phyloP scores from a whole-genome alignment of 2,888 invertebrate species.

The Agrotis exclamationis region DNA sequence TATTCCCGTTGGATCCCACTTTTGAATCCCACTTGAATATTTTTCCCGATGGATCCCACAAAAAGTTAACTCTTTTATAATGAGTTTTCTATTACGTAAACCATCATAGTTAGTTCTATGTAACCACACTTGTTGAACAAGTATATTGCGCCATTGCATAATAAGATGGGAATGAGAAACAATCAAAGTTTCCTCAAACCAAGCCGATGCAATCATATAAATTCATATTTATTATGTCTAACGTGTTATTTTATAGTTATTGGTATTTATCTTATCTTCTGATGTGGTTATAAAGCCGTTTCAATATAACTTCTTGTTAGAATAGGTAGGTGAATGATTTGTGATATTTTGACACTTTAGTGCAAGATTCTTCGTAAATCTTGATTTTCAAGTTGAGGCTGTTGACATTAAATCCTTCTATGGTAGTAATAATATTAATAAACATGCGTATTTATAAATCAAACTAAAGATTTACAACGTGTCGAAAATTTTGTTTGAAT shows the following conservation, averaged over 20 bases:
- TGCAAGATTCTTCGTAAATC: conserved; percentile 52
- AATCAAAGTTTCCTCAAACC: conserved; percentile 15
- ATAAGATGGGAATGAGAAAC: conserved; percentile 26
- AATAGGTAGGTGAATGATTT: conserved; percentile 24
- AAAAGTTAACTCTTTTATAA: conserved; percentile 44
- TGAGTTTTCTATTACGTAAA: conserved; percentile 32
- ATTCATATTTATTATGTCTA: conserved; percentile 35
- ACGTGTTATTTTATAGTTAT: conserved; percentile 42
- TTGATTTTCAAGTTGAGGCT: conserved; percentile 30
- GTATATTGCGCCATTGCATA: conserved; percentile 20
- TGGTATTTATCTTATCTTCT: conserved; percentile 43
- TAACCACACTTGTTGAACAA: conserved; percentile 4
- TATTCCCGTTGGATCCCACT: no score
- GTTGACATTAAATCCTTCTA: conserved; percentile 36
- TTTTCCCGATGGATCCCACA: no score
- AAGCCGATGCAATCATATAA: conserved; percentile 40
- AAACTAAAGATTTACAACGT: not conserved
- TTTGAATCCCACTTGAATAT: no score
- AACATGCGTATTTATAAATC: conserved; percentile 26
- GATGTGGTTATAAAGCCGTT: conserved; percentile 42
- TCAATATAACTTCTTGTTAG: conserved; percentile 30
- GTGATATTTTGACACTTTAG: conserved; percentile 45
- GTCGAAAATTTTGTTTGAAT: not conserved
- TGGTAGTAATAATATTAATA: conserved; percentile 23
- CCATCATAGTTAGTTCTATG: conserved; percentile 4